Conservation (phyloP, 2,113 vertebrate species). For the Suncus etruscus region DNA sequence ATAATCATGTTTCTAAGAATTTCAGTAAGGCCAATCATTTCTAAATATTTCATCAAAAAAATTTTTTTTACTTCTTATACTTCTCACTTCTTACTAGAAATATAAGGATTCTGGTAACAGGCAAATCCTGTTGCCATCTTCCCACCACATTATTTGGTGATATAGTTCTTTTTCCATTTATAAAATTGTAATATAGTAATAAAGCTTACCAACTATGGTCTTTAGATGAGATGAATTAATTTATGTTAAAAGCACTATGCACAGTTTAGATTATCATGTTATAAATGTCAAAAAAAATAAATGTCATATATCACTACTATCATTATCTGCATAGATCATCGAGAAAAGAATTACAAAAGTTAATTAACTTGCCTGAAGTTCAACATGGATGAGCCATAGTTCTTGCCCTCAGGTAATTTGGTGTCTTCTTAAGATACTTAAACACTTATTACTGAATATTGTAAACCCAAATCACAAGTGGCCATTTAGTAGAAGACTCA, state of each 20-base stretch:
- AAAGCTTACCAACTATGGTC: neutral
- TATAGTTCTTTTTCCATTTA: neutral
- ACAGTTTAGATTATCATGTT: neutral
- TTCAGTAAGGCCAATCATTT: neutral
- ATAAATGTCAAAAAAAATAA: neutral
- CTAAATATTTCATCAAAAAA: neutral
- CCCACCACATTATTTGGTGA: neutral
- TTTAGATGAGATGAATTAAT: conserved; percentile 20
- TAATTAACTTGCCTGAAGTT: conserved; percentile 25
- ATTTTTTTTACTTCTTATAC: too few relatives aligned
- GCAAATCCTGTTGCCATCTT: neutral
- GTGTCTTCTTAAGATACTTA: neutral
- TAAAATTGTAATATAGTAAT: neutral
- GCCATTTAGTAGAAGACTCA: neutral
- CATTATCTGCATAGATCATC: neutral
- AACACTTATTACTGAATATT: neutral
- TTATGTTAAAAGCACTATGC: neutral
- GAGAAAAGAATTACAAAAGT: conserved; percentile 21
- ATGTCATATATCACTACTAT: neutral
- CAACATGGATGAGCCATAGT: neutral
- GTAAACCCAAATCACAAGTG: neutral
- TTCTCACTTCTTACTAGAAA: neutral
- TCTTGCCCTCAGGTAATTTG: neutral
- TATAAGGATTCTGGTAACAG: neutral
- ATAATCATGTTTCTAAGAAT: conserved; percentile 19